Percentiles rank a stretch among this genome's conserved stretches.
phyloP scores from a whole-genome alignment of 2,113 vertebrate species.

The Chelonoidis abingdonii region DNA sequence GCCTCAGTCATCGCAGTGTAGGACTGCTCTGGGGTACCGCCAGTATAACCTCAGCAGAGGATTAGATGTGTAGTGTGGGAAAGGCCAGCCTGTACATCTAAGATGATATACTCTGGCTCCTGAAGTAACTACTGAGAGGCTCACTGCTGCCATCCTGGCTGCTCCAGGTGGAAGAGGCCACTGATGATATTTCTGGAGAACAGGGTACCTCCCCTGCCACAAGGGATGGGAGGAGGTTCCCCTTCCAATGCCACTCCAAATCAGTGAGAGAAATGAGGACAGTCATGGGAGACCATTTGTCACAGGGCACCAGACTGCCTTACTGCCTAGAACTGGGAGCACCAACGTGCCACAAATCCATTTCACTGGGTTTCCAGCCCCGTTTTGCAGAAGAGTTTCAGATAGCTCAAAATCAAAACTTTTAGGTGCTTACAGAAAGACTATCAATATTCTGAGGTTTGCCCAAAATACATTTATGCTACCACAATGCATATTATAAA shows the following conservation, averaged over 20 bases:
- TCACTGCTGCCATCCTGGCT: neutral
- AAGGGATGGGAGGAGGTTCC: neutral
- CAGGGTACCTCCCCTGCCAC: fast-evolving
- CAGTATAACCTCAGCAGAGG: neutral
- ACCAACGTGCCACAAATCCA: neutral
- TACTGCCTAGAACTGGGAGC: neutral
- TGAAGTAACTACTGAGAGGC: neutral
- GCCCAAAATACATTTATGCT: neutral
- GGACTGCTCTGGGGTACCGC: neutral
- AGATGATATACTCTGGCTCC: neutral
- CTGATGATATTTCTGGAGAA: neutral
- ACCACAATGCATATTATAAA: neutral
- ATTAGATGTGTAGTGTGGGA: neutral
- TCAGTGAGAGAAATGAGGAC: neutral
- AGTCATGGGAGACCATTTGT: neutral
- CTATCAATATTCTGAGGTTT: neutral
- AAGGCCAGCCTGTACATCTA: neutral
- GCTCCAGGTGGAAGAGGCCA: neutral
- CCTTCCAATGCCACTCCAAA: neutral
- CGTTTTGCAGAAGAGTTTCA: neutral
- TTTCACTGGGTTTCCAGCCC: neutral
- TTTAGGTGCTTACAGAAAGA: neutral
- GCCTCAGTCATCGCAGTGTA: neutral
- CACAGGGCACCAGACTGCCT: too few relatives aligned
- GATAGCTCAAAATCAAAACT: neutral